phyloP scores from a whole-genome alignment of 2,888 invertebrate genomes.

The Pomacea canaliculata region DNA sequence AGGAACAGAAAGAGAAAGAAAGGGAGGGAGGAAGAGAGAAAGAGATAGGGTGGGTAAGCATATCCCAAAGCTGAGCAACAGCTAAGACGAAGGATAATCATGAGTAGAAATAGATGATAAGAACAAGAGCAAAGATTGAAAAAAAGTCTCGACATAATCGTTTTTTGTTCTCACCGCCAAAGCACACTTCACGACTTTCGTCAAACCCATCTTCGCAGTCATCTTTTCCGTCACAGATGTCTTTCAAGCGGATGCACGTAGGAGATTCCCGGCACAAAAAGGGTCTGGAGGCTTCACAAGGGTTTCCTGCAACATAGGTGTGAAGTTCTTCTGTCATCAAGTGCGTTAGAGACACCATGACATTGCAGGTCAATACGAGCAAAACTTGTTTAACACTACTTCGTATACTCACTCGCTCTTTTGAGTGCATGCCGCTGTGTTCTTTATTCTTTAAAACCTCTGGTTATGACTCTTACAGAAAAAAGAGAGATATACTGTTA shows the following conservation, averaged over 20 bases:
- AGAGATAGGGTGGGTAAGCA: slow-evolving; percentile 1
- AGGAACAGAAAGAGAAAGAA: neutral
- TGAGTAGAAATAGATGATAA: neutral
- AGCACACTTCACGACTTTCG: slow-evolving; percentile 63
- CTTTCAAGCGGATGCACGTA: slow-evolving; percentile 61
- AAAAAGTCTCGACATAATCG: neutral
- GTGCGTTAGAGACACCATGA: too few relatives aligned
- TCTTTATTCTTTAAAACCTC: too few relatives aligned
- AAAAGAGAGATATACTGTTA: too few relatives aligned
- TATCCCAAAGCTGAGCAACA: neutral
- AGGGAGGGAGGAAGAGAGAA: slow-evolving; percentile 7
- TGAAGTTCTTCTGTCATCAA: too few relatives aligned
- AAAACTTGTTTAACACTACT: too few relatives aligned
- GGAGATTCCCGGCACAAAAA: slow-evolving; percentile 60
- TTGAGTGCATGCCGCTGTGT: too few relatives aligned
- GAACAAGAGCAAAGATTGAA: neutral
- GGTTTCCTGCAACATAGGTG: slow-evolving; percentile 55
- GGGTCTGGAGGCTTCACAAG: slow-evolving; percentile 61
- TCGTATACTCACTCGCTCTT: too few relatives aligned
- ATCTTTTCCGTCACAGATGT: slow-evolving; percentile 62
- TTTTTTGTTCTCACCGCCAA: slow-evolving; percentile 54
- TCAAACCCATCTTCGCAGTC: slow-evolving; percentile 66
- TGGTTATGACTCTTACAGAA: too few relatives aligned
- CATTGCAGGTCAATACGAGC: too few relatives aligned
- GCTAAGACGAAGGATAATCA: neutral